phyloP scores from a whole-genome alignment of 2,888 invertebrate species.

The Caenorhabditis zanzibari region DNA sequence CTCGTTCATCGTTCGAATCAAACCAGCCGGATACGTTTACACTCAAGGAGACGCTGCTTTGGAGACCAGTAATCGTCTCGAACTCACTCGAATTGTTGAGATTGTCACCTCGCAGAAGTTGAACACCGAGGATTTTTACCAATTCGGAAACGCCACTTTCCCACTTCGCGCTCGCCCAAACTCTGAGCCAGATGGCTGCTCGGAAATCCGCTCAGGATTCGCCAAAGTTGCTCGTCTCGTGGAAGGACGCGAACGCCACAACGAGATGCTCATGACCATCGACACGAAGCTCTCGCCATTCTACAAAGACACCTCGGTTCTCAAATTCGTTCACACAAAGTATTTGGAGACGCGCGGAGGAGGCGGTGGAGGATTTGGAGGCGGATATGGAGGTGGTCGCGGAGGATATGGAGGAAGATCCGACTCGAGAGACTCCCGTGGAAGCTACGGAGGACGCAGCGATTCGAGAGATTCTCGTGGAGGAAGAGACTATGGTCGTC shows the following conservation, averaged over 20 bases:
- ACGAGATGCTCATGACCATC: constrained; percentile 47
- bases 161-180: not conserved
- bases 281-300: constrained; percentile 50
- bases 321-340: constrained; percentile 16
- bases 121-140: constrained; percentile 17
- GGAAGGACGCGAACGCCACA: constrained; percentile 8
- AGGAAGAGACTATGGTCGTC: not conserved
- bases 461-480: constrained; percentile 10
- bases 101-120: constrained; percentile 45
- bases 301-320: constrained; percentile 8
- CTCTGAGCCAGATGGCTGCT: constrained; percentile 6
- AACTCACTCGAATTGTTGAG: constrained; percentile 42
- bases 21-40: constrained; percentile 23
- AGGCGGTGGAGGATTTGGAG: not conserved
- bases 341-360: constrained; percentile 15
- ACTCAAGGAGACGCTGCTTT: constrained; percentile 15
- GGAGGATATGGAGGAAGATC: constrained; percentile 23
- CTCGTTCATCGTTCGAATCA: not conserved
- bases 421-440: constrained; percentile 13
- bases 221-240: constrained; percentile 47
- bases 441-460: constrained; percentile 14
- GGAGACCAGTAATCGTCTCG: constrained; percentile 6
- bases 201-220: constrained; percentile 55
- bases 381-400: constrained; percentile 9
- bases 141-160: constrained; percentile 48